These are phyloP conservation scores for Homarus gammarus DNA, from an alignment of 2,888 invertebrate species.

Conservation along the genomic window DNA sequence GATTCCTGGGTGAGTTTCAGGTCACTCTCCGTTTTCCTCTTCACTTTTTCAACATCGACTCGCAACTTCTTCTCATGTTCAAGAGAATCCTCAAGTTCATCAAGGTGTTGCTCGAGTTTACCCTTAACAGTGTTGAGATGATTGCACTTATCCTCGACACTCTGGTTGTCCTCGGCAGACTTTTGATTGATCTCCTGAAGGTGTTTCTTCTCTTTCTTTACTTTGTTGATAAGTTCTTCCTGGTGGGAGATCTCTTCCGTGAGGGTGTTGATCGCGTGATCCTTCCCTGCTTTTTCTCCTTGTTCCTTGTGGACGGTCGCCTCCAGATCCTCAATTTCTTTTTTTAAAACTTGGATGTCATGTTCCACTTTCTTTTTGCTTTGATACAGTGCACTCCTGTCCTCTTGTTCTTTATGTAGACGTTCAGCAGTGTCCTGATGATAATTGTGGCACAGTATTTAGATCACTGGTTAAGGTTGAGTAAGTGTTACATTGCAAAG, in stretches of 20 bases:
- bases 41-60: conserved; percentile 98
- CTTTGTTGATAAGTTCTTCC: conserved; percentile 99
- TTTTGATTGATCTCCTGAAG: conserved; percentile 79
- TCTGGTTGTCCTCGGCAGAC: conserved; percentile 81
- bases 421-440: conserved; percentile 82
- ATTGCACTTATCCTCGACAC: conserved; percentile 99
- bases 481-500: no score
- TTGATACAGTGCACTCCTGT: conserved; percentile 84
- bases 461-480: no score
- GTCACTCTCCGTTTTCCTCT: conserved; percentile 99
- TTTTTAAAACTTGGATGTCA: conserved; percentile 95
- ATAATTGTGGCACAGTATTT: not conserved
- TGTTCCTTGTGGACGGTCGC: conserved; percentile 94
- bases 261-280: conserved; percentile 98
- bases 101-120: conserved; percentile 98
- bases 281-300: conserved; percentile 98
- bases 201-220: conserved; percentile 96
- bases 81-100: conserved; percentile 98
- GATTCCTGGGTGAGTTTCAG: conserved; percentile 99
- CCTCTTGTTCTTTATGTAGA: conserved; percentile 83
- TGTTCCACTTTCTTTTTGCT: conserved; percentile 98
- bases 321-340: conserved; percentile 98
- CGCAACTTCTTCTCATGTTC: conserved; percentile 99
- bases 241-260: conserved; percentile 99
- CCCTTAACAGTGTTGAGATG: conserved; percentile 99